A percentile compares a stretch with the other conserved stretches of the same genome.
Conservation (phyloP, 2,113 vertebrate species). For the Podarcis cretensis region DNA sequence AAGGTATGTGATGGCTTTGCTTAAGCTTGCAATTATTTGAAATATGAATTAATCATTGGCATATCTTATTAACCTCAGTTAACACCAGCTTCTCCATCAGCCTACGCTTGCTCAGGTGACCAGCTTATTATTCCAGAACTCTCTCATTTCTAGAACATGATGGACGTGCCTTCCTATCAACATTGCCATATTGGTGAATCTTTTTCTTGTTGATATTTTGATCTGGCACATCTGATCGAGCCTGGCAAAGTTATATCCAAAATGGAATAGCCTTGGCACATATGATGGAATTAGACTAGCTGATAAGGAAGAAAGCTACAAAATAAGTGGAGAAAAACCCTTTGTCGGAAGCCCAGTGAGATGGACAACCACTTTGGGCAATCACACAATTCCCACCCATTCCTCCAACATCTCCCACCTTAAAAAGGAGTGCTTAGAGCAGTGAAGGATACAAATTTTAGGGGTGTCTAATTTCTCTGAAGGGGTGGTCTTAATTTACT, state of each 20-base stretch:
- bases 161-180: too few relatives aligned
- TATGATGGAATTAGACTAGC: neutral
- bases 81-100: neutral
- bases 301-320: neutral
- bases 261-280: neutral
- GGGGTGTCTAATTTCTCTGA: too few relatives aligned
- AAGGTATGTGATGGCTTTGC: neutral
- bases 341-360: neutral
- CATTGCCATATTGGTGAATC: neutral
- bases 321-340: neutral
- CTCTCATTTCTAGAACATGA: neutral
- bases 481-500: too few relatives aligned
- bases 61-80: neutral
- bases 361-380: neutral
- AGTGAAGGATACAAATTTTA: too few relatives aligned
- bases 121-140: neutral
- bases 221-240: neutral
- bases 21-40: neutral
- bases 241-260: neutral
- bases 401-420: too few relatives aligned
- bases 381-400: too few relatives aligned
- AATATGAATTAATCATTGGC: neutral
- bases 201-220: neutral
- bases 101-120: neutral
- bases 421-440: too few relatives aligned